These are phyloP conservation scores for Protaetia brevitarsis DNA, from an alignment of 1,140 invertebrate genomes.

Conservation along the genomic window DNA sequence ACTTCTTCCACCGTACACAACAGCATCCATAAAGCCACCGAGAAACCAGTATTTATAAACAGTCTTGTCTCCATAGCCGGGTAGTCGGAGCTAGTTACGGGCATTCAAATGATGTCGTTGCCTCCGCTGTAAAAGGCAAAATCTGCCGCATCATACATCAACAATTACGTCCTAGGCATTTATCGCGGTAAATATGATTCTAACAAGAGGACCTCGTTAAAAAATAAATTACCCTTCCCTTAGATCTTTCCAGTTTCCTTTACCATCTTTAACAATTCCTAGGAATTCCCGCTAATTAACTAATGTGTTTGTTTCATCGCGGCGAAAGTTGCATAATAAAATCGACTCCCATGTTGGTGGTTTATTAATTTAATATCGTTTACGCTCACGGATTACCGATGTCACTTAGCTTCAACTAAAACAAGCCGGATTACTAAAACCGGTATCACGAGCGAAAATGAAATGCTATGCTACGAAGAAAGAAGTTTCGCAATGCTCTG, in stretches of 20 bases:
- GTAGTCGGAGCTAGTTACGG: neutral
- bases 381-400: neutral
- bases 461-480: neutral
- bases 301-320: neutral
- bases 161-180: slow-evolving; percentile 8
- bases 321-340: neutral
- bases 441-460: neutral
- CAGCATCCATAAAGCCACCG: slow-evolving; percentile 1
- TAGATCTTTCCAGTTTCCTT: neutral
- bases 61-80: neutral
- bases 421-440: slow-evolving; percentile 10
- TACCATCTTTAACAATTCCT: neutral
- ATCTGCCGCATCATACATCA: slow-evolving; percentile 11
- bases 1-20: neutral
- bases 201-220: slow-evolving; percentile 1
- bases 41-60: slow-evolving; percentile 14
- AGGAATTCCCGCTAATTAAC: no score
- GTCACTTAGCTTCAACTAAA: neutral
- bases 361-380: no score
- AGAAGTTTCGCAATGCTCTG: neutral
- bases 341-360: neutral
- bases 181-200: slow-evolving; percentile 7
- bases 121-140: slow-evolving; percentile 4
- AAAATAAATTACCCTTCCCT: slow-evolving; percentile 8
- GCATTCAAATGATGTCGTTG: slow-evolving; percentile 13